A percentile compares a stretch with the other conserved stretches of the same genome.
Conservation (phyloP, 2,888 invertebrate genomes). For the Cerceris rybyensis region DNA sequence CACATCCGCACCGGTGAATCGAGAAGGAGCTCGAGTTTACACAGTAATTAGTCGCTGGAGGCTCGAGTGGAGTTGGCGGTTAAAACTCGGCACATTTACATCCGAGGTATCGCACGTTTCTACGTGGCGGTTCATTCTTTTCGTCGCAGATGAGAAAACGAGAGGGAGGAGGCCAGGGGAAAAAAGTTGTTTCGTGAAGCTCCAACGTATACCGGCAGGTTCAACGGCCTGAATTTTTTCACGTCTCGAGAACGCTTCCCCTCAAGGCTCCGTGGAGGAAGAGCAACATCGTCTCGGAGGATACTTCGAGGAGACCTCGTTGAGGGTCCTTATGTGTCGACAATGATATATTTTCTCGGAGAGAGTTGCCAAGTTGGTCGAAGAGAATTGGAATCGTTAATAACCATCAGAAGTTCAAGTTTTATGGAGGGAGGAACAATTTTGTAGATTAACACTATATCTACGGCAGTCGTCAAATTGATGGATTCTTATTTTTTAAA, state of each 20-base stretch:
- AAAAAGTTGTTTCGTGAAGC: conserved; percentile 30
- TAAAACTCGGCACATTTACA: conserved; percentile 37
- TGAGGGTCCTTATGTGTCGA: neutral
- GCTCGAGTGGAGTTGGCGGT: conserved; percentile 36
- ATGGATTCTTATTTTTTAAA: too few relatives aligned
- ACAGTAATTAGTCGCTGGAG: conserved; percentile 70
- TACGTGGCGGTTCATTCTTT: conserved; percentile 12
- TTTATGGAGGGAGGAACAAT: too few relatives aligned
- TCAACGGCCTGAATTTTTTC: conserved; percentile 71
- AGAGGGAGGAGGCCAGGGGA: conserved; percentile 41
- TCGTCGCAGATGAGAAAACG: conserved; percentile 34
- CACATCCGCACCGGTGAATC: conserved; percentile 34
- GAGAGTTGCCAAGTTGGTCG: too few relatives aligned
- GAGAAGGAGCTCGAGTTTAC: conserved; percentile 57
- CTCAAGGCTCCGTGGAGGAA: conserved; percentile 57
- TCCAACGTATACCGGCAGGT: conserved; percentile 40
- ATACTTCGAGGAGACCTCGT: neutral
- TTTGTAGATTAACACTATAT: too few relatives aligned
- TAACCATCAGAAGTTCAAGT: too few relatives aligned
- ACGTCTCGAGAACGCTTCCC: conserved; percentile 66
- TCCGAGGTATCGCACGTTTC: conserved; percentile 41
- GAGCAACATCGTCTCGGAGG: conserved; percentile 1
- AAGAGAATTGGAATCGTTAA: too few relatives aligned
- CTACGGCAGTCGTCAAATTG: too few relatives aligned
- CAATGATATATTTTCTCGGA: too few relatives aligned